phyloP scores from a whole-genome alignment of 2,888 invertebrate genomes.

The Tetropium fuscum region DNA sequence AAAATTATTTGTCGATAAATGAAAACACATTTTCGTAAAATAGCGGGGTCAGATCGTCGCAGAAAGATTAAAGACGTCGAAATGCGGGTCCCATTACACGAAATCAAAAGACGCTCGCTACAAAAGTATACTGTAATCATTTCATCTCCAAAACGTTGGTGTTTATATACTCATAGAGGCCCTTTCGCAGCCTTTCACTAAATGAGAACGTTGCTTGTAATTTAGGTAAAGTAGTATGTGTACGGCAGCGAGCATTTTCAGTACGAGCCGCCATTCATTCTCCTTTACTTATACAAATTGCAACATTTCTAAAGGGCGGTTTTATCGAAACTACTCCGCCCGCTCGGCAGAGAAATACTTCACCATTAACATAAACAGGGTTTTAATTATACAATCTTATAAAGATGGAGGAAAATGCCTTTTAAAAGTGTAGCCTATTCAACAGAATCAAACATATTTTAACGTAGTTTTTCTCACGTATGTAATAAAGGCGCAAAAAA shows the following conservation, averaged over 20 bases:
- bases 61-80: conserved; percentile 15
- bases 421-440: too few species aligned
- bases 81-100: conserved; percentile 31
- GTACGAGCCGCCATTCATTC: conserved; percentile 49
- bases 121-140: conserved; percentile 50
- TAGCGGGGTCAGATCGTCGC: too few species aligned
- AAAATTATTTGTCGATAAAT: too few species aligned
- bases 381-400: too few species aligned
- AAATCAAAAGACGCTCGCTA: conserved; percentile 50
- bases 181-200: conserved; percentile 53
- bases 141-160: conserved; percentile 50
- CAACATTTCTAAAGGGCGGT: conserved; percentile 52
- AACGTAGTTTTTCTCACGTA: too few species aligned
- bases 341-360: too few species aligned
- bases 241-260: conserved; percentile 48
- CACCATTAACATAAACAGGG: too few species aligned
- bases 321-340: conserved; percentile 44
- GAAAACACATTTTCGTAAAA: too few species aligned
- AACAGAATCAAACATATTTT: too few species aligned
- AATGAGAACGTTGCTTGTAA: conserved; percentile 57
- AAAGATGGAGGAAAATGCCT: too few species aligned
- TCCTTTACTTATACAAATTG: conserved; percentile 60
- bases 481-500: too few species aligned
- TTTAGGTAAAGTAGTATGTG: conserved; percentile 57
- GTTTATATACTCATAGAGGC: conserved; percentile 51